These are phyloP conservation scores for Rhizomys pruinosus DNA, from an alignment of 2,113 vertebrate genomes.

Conservation along the genomic window DNA sequence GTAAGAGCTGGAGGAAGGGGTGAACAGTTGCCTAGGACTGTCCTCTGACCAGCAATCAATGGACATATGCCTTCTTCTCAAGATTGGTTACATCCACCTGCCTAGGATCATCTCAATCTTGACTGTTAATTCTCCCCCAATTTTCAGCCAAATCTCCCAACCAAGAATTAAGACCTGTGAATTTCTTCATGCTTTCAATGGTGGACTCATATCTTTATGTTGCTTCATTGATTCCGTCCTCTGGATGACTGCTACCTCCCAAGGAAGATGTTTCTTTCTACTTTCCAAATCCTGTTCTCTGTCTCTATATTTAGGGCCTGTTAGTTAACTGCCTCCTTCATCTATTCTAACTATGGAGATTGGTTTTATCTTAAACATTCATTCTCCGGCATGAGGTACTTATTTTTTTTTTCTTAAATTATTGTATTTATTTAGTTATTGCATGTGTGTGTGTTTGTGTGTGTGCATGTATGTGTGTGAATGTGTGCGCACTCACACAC, in stretches of 20 bases:
- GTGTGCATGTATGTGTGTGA: not conserved
- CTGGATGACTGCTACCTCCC: not conserved
- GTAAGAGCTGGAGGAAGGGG: too few species aligned
- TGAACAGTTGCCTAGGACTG: too few species aligned
- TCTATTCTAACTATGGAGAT: not conserved
- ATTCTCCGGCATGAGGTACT: not conserved
- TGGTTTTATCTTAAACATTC: conserved; percentile 31
- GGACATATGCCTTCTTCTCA: too few species aligned
- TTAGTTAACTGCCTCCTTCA: not conserved
- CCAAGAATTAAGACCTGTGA: too few species aligned
- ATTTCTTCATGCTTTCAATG: too few species aligned
- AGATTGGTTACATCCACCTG: too few species aligned
- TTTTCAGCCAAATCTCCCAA: too few species aligned
- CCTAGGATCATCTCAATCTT: too few species aligned
- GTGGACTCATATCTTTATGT: too few species aligned
- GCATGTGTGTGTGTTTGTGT: not conserved
- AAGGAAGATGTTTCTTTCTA: conserved; percentile 53
- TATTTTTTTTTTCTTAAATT: not conserved
- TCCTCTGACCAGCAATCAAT: too few species aligned
- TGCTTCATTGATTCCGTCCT: too few species aligned
- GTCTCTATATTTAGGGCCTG: conserved; percentile 11
- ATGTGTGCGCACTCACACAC: not conserved
- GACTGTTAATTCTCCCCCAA: too few species aligned
- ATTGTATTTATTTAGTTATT: not conserved
- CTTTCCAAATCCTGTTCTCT: conserved; percentile 28